phyloP scores from a whole-genome alignment of 1,140 invertebrate species.

The Delia radicum region DNA sequence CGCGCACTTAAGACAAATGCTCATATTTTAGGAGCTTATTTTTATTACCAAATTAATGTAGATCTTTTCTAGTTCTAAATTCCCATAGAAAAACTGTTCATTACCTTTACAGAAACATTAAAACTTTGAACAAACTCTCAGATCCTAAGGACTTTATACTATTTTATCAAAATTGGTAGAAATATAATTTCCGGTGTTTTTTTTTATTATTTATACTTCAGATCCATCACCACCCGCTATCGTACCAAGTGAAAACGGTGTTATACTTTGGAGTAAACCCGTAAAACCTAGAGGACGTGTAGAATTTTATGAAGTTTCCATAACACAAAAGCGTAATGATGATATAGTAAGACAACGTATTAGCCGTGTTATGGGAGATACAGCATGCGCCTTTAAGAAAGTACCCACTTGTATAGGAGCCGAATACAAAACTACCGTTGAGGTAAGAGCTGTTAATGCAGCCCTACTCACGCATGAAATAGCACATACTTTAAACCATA shows the following conservation, averaged over 20 bases:
- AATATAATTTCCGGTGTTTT: no score
- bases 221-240: constrained; percentile 1
- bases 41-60: no score
- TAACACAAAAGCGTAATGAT: constrained; percentile 3
- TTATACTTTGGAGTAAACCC: constrained; percentile 13
- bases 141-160: no score
- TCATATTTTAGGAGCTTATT: no score
- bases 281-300: constrained; percentile 6
- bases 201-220: not conserved
- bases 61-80: no score
- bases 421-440: constrained; percentile 24
- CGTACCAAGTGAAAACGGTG: not conserved
- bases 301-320: constrained; percentile 23
- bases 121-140: no score
- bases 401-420: constrained; percentile 21
- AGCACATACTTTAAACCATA: no score
- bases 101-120: no score
- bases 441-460: constrained; percentile 27
- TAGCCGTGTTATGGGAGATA: not conserved
- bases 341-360: not conserved
- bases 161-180: no score
- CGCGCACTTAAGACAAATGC: no score
- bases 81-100: no score
- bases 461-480: not conserved
- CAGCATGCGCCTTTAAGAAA: not conserved